Evolutionary conservation across 2,113 vertebrate species (phyloP).

Genomic region (Callocephalon fimbriatum): DNA sequence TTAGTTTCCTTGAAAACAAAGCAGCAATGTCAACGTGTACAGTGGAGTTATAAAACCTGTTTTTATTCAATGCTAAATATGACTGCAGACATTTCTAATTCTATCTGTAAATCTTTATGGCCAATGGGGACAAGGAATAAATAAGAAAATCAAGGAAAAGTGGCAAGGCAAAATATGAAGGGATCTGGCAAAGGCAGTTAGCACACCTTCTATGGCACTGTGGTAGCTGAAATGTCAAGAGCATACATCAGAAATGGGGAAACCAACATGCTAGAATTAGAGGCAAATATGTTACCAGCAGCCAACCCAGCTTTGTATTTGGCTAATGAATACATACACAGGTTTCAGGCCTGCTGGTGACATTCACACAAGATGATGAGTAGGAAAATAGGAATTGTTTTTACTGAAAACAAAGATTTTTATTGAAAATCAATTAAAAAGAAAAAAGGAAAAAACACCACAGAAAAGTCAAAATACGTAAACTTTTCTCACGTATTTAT

Average conservation of each 20-base stretch:
- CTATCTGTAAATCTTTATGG: not conserved
- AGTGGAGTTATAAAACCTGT: not conserved
- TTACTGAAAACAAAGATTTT: slow-evolving; percentile 8
- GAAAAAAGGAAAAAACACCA: not conserved
- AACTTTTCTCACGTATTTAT: not conserved
- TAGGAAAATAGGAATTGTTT: slow-evolving; percentile 14
- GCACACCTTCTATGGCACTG: not conserved
- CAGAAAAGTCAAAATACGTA: not conserved
- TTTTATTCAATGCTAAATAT: not conserved
- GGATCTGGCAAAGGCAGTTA: not conserved
- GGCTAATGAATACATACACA: not conserved
- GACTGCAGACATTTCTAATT: not conserved
- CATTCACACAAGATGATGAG: not conserved
- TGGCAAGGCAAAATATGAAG: not conserved
- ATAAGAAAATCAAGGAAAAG: not conserved
- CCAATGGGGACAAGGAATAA: not conserved
- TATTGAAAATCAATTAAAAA: not conserved
- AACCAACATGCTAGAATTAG: not conserved
- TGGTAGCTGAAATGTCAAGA: not conserved
- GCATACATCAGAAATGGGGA: not conserved
- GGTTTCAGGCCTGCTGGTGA: slow-evolving; percentile 30
- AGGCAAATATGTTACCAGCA: not conserved
- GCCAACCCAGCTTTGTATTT: not conserved
- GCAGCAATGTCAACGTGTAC: not conserved
- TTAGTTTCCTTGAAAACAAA: not conserved